These are phyloP conservation scores for Caerostris darwini DNA, from an alignment of 1,140 invertebrate species.

Conservation along the genomic window DNA sequence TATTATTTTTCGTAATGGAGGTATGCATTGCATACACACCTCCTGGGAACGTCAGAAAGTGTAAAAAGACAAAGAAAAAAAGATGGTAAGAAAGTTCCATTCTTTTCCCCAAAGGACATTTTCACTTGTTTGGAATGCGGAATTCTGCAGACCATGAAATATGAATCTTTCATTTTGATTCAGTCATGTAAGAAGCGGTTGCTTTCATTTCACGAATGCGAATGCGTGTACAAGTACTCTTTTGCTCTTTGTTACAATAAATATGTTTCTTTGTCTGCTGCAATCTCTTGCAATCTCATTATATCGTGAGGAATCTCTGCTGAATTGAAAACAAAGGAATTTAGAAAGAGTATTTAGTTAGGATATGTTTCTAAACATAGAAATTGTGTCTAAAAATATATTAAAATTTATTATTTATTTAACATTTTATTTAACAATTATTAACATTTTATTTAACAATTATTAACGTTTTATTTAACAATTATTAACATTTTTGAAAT, in stretches of 20 bases:
- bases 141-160: slow-evolving; percentile 15
- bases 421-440: too few relatives aligned
- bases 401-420: not conserved
- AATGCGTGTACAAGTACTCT: not conserved
- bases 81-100: not conserved
- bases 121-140: not conserved
- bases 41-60: not conserved
- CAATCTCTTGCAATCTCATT: not conserved
- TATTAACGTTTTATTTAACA: too few relatives aligned
- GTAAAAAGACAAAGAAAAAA: not conserved
- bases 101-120: not conserved
- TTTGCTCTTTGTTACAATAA: not conserved
- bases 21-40: not conserved
- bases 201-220: not conserved
- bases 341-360: not conserved
- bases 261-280: not conserved
- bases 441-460: too few relatives aligned
- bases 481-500: too few relatives aligned
- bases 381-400: not conserved
- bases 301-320: not conserved
- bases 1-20: not conserved
- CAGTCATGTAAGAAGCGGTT: not conserved
- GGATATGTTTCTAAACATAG: not conserved
- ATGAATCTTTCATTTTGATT: slow-evolving; percentile 10
- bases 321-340: not conserved